Percentiles rank a stretch among this genome's conserved stretches.
These are phyloP conservation scores for Mylabris phalerata DNA, from an alignment of 1,140 invertebrate genomes.

Conservation along the genomic window DNA sequence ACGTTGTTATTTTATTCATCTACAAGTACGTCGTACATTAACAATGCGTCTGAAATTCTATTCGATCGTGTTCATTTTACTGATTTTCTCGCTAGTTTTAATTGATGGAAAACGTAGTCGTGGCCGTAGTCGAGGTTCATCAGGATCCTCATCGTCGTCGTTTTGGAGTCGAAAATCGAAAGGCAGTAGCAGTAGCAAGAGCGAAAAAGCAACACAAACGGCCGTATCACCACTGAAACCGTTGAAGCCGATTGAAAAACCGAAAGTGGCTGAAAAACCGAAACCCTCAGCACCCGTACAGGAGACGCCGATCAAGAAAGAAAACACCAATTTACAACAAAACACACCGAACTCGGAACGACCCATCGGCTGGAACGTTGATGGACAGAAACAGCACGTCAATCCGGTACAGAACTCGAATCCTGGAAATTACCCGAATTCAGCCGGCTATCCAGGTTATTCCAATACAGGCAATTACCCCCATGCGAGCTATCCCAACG, in stretches of 20 bases:
- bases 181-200: too few relatives aligned
- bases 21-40: too few relatives aligned
- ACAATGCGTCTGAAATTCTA: constrained; percentile 3
- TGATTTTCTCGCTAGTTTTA: background rate
- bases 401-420: background rate
- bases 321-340: background rate
- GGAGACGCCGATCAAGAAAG: background rate
- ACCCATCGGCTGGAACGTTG: constrained; percentile 7
- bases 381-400: constrained; percentile 1
- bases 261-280: background rate
- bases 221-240: background rate
- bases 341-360: background rate
- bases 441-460: background rate
- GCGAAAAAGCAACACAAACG: background rate
- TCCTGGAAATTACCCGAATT: background rate
- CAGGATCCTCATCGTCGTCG: background rate
- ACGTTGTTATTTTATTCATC: too few relatives aligned
- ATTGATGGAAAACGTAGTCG: background rate
- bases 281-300: background rate
- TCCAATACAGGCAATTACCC: background rate
- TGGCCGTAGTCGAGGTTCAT: constrained; percentile 3
- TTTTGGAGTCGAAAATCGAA: constrained; percentile 2
- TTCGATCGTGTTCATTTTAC: background rate
- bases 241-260: background rate
- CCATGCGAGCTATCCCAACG: too few relatives aligned